These are phyloP conservation scores for Hypotaenidia philippensis DNA, from an alignment of 2,797 vertebrate genomes.

Conservation along the genomic window DNA sequence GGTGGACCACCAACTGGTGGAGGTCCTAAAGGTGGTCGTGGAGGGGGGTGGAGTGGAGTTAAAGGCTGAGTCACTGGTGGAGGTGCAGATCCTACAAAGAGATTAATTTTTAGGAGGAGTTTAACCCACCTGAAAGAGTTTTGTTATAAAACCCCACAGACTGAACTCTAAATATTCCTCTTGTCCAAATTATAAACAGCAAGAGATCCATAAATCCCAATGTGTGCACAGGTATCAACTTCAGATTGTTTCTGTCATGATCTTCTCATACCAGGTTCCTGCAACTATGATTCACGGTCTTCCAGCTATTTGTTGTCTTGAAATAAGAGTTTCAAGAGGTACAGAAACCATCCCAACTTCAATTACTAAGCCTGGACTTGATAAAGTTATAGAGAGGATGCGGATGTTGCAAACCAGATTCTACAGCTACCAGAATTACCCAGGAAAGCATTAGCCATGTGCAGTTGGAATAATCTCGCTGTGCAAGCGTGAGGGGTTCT, in stretches of 20 bases:
- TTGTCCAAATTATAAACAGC: not conserved
- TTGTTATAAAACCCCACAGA: not conserved
- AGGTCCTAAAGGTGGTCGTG: constrained; percentile 78
- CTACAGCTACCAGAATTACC: not conserved
- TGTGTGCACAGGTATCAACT: fast-evolving
- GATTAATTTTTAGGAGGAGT: constrained; percentile 8
- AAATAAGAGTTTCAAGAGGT: not conserved
- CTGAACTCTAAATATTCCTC: not conserved
- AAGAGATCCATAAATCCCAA: not conserved
- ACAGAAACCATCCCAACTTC: not conserved
- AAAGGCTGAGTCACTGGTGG: constrained; percentile 81
- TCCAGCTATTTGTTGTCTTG: not conserved
- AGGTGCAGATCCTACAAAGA: constrained; percentile 79
- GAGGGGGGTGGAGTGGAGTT: constrained; percentile 81
- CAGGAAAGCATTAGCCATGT: not conserved
- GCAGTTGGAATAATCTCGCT: not conserved
- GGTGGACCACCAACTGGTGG: constrained; percentile 78
- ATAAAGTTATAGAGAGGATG: not conserved
- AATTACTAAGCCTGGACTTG: not conserved
- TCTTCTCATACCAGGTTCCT: not conserved
- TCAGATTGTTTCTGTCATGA: not conserved
- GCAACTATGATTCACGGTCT: not conserved
- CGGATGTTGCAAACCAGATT: not conserved
- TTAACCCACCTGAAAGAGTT: not conserved
- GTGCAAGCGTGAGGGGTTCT: fast-evolving